A percentile compares a stretch with the other conserved stretches of the same genome.
These are phyloP conservation scores for Tridacna crocea DNA, from an alignment of 2,888 invertebrate genomes.

Conservation along the genomic window DNA sequence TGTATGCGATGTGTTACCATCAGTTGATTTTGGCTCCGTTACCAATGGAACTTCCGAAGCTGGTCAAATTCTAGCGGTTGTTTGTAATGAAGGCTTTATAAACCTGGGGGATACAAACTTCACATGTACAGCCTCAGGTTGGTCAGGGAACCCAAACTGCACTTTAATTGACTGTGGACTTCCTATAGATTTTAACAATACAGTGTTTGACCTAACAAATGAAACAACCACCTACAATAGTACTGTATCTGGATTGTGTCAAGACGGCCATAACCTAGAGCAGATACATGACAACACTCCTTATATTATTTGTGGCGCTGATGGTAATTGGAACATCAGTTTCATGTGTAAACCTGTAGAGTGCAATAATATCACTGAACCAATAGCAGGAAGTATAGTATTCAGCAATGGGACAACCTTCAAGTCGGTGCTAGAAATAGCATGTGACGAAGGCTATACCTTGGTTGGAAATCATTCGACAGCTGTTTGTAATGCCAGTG, in stretches of 20 bases:
- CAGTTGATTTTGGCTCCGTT: not conserved
- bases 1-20: not conserved
- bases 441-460: slow-evolving; percentile 17
- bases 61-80: not conserved
- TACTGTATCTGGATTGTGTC: not conserved
- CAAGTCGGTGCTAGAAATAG: not conserved
- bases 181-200: not conserved
- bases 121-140: slow-evolving; percentile 6
- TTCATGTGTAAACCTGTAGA: not conserved
- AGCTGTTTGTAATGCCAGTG: not conserved
- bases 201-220: not conserved
- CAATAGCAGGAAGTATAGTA: not conserved
- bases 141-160: slow-evolving; percentile 7
- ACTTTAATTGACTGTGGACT: not conserved
- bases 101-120: slow-evolving; percentile 12
- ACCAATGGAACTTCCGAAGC: not conserved
- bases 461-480: not conserved
- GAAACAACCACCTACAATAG: not conserved
- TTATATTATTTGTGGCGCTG: not conserved
- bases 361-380: not conserved
- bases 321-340: slow-evolving; percentile 8
- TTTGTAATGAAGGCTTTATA: not conserved
- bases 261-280: not conserved
- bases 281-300: not conserved
- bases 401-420: slow-evolving; percentile 5